These are phyloP conservation scores for Tylochromis polylepis DNA, from an alignment of 2,113 vertebrate species.

Conservation along the genomic window DNA sequence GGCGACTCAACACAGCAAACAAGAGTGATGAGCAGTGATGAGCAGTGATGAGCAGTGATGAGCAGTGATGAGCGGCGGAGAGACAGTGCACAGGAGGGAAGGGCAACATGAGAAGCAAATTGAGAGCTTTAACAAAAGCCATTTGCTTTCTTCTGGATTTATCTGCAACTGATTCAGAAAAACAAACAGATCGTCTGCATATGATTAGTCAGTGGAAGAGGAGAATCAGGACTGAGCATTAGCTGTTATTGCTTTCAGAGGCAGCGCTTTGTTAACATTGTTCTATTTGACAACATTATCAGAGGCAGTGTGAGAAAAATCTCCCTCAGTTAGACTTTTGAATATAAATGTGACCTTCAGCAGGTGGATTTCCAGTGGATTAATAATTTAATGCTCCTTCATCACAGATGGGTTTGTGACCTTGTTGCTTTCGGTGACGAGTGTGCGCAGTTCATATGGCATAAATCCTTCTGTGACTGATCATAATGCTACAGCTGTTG, in stretches of 20 bases:
- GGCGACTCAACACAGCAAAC: neutral
- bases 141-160: neutral
- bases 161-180: neutral
- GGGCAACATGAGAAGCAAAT: neutral
- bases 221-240: conserved; percentile 54
- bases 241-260: neutral
- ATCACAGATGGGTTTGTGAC: neutral
- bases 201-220: neutral
- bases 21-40: neutral
- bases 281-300: neutral
- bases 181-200: neutral
- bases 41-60: neutral
- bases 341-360: neutral
- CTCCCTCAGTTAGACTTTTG: neutral
- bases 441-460: neutral
- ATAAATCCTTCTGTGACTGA: neutral
- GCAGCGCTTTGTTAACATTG: neutral
- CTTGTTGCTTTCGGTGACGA: neutral
- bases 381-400: neutral
- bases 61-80: neutral
- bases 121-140: neutral
- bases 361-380: neutral
- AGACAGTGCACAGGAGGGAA: neutral
- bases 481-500: neutral
- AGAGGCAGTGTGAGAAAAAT: neutral